Percentiles rank a stretch among this genome's conserved stretches.
Evolutionary conservation across 2,888 invertebrate species (phyloP).

Genomic region (Macrosiphum euphorbiae): DNA sequence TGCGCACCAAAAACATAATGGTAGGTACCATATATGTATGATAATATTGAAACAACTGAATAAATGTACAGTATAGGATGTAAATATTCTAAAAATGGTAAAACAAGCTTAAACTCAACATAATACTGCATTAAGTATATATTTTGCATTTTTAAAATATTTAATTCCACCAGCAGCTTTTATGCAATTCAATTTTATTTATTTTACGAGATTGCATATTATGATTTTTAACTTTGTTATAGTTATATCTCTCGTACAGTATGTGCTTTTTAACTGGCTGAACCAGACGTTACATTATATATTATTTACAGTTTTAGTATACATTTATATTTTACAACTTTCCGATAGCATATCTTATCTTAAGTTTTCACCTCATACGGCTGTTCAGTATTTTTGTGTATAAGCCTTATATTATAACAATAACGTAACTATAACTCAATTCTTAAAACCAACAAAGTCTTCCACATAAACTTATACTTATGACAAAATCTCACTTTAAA

Average conservation of each 20-base stretch:
- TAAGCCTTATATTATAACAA: slow-evolving; percentile 15
- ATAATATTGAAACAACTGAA: not conserved
- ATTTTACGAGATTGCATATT: not conserved
- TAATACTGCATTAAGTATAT: not conserved
- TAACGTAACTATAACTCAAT: not conserved
- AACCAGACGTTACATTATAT: not conserved
- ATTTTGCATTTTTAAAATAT: not conserved
- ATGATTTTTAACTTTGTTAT: not conserved
- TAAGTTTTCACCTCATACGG: not conserved
- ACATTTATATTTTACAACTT: not conserved
- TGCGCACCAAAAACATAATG: not conserved
- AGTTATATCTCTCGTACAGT: not conserved
- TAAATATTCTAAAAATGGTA: not conserved
- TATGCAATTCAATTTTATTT: not conserved
- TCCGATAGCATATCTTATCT: slow-evolving; percentile 30
- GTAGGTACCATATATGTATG: not conserved
- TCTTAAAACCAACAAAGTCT: not conserved
- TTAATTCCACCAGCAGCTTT: not conserved
- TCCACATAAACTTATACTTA: not conserved
- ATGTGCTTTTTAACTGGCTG: not conserved
- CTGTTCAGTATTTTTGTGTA: not conserved
- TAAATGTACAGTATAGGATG: not conserved
- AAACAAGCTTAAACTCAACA: not conserved
- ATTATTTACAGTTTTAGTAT: not conserved
- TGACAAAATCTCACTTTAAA: not conserved